Base-by-base conservation (phyloP, 2,888 invertebrate species). In the Caenorhabditis sp. region DNA sequence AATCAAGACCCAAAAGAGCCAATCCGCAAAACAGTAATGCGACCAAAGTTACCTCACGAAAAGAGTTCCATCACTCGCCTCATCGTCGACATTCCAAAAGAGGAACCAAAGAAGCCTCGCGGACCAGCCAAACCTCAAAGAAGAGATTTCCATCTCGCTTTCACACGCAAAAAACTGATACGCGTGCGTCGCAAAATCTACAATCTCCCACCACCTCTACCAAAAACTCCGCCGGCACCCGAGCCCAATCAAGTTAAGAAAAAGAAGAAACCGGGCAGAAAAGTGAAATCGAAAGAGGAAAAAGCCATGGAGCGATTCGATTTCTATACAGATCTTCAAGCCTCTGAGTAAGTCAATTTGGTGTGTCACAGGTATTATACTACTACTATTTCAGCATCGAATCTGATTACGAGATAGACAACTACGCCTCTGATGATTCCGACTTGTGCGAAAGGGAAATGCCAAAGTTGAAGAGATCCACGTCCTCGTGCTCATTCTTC, bases 261-360 rank as follows among this genome's bases (percentile, higher is more conserved):
- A n/a, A 56, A 27, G 41, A 41, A 63, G 24, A 63, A 53, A 7
- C 53, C 52, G 5, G 53, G 63, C 20, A 32, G 46, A 46, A 55
- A 55, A 15, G 35, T 43, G 6, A 46, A 37, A 15, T 45, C 45
- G 32, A 35, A 2, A 45, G 15, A 20, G 30, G 32, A 35, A 2
- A 45, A 24, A 20, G 30, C 22, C 2, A n/a, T 63, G 2, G 30
- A 53, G 7, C 20, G n/a, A 13, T 4, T 53, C 17, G 45, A 63
- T 24, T 65, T 65, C 24, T 15, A 45, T 2, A 27, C 13, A 1
- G 2, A 6, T 0, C 15, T 11, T 7, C 2, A 26, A 0, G 30
- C 65, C 11, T 65, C 65, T 11, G 65, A 65, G 65, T 65, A 11
- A 46, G 65, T 62, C 35, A 2, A 13, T 30, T 15, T 26, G 2